Conservation (phyloP, 2,113 vertebrate genomes). For the Ciconia stormi region DNA sequence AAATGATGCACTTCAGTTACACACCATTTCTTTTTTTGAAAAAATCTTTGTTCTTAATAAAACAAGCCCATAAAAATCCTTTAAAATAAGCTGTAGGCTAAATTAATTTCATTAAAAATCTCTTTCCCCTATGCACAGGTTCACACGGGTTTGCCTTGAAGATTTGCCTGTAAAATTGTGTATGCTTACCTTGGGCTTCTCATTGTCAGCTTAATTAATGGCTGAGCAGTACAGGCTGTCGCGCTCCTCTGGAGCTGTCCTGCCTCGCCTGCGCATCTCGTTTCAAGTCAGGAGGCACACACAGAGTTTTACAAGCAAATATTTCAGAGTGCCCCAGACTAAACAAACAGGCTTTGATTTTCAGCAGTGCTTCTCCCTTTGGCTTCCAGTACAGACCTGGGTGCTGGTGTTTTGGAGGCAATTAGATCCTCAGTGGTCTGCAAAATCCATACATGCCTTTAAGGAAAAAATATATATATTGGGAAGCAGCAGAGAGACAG, state of each 20-base stretch:
- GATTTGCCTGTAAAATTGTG: not conserved
- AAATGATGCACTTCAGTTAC: not conserved
- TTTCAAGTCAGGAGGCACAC: not conserved
- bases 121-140: not conserved
- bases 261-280: accelerated
- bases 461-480: not conserved
- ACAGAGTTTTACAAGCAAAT: not conserved
- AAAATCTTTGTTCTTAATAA: not conserved
- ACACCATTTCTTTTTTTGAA: not conserved
- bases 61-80: not conserved
- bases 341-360: not conserved
- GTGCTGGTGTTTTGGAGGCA: not conserved
- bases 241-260: not conserved
- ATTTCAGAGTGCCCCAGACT: not conserved
- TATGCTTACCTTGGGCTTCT: not conserved
- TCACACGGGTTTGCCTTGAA: not conserved
- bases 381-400: not conserved
- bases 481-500: not conserved
- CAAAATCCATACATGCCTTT: not conserved
- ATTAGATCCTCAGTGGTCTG: not conserved
- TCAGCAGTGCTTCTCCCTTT: not conserved
- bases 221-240: not conserved
- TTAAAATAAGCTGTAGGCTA: not conserved
- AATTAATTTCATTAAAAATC: not conserved
- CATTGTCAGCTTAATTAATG: not conserved